Evolutionary conservation across 2,113 vertebrate genomes (phyloP), one percentile per base, ranked within the genome.

Genomic region (Chrysemys picta): DNA sequence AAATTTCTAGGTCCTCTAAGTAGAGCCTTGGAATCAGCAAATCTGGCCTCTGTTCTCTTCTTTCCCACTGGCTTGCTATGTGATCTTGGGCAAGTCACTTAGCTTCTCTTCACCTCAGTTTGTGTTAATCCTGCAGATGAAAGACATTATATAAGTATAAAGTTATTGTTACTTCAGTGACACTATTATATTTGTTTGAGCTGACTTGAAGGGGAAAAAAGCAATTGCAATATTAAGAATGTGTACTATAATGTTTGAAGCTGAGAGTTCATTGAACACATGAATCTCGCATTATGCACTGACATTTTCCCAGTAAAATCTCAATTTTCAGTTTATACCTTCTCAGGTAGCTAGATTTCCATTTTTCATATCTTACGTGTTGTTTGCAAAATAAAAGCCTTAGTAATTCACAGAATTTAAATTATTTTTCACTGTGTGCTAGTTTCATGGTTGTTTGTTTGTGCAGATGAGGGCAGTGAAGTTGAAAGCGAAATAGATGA

Each of bases 401-500:
- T 91, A 93, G 88, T 85, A 59, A n/a, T 94, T 81, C 57, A 76
- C 89, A n/a, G 84, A 85, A 75, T 87, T 94, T 92, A 89, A 85
- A 91, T n/a, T 65, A 82, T 75, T 76, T 75, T 84, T 1, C 5
- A 62, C 94, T 89, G 87, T 53, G 9, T 85, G 65, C 57, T 95
- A 88, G 76, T 97, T 97, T 96, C 90, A 83, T 94, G 65, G 35
- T 98, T 94, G 6, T 98, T 97, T 98, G 31, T 92, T 98, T 98
- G 90, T 98, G 90, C 98, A 99, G 98, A 98, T 98, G 98, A 99
- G 95, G 98, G 98, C 97, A 99, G 98, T 13, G 98, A 99, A 97
- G 98, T 99, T 84, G 98, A 99, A 94, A 99, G 98, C 78, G 98
- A 99, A 95, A 98, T 98, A 97, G 98, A 99, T 72, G 98, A 99